Evolutionary conservation across 1,140 invertebrate species (phyloP), one percentile per base, ranked within the genome.

Genomic region (Wasmannia auropunctata): DNA sequence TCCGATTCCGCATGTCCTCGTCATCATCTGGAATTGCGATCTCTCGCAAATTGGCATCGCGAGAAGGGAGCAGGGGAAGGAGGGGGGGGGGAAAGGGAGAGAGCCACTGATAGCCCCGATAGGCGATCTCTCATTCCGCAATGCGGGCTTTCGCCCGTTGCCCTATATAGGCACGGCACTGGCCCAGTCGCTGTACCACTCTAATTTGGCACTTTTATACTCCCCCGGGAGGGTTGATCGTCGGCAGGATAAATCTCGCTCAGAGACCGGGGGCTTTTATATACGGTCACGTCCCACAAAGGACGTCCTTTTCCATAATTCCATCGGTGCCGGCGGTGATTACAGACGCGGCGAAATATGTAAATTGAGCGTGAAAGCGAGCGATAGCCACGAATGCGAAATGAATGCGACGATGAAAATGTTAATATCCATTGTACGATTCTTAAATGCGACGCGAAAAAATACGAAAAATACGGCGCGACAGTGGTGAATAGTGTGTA

Each of bases 81-180:
- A n/a, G n/a, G n/a, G n/a, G n/a, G n/a, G n/a, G n/a, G n/a, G n/a
- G n/a, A n/a, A n/a, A n/a, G n/a, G n/a, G n/a, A n/a, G n/a, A n/a
- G n/a, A 84, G 34, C 63, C 62, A 40, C 60, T 74, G 85, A 86
- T 89, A 89, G 87, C 63, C 87, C 88, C 88, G 88, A 90, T 90
- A 89, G 88, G 43, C 88, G 88, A 90, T 90, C 88, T 90, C 85
- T 90, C 87, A 90, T 90, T 90, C 88, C 88, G 88, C 88, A 90
- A 90, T 90, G 88, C 88, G 87, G 88, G 77, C 77, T 90, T 90
- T 87, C 88, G 88, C 69, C n/a, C 75, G 75, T n/a, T 75, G 67
- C 51, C 72, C 86, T 89, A 80, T 88, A 86, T 72, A 85, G 11
- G 70, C 74, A 62, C 49, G 40, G 56, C 62, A 76, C 72, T 62